These are phyloP conservation scores for Yponomeuta sedellus DNA, from an alignment of 2,888 invertebrate genomes.

Conservation along the genomic window DNA sequence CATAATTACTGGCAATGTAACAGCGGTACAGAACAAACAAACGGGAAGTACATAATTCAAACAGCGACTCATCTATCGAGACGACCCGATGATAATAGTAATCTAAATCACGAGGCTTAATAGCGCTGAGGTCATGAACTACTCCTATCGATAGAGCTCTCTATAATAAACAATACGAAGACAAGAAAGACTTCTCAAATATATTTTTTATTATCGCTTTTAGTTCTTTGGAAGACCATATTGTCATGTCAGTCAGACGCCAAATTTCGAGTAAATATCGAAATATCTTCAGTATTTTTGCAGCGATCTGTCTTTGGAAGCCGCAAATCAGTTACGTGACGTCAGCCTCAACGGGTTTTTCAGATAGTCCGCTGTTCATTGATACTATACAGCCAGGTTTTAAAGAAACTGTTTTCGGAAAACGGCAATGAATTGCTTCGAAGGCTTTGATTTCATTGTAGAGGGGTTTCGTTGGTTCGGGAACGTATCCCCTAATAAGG, in stretches of 20 bases:
- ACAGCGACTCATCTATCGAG: conserved; percentile 57
- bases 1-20: conserved; percentile 61
- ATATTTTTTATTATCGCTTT: conserved; percentile 34
- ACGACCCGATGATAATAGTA: conserved; percentile 56
- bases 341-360: not conserved
- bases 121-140: conserved; percentile 68
- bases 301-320: conserved; percentile 15
- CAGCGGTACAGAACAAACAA: conserved; percentile 61
- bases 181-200: conserved; percentile 44
- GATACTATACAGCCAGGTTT: not conserved
- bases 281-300: conserved; percentile 33
- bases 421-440: not conserved
- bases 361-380: not conserved
- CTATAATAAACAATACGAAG: conserved; percentile 45
- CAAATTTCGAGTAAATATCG: conserved; percentile 32
- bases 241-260: conserved; percentile 45
- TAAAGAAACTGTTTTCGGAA: not conserved
- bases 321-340: not conserved
- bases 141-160: conserved; percentile 38
- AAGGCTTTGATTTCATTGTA: not conserved
- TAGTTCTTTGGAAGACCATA: conserved; percentile 47
- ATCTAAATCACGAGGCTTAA: conserved; percentile 67
- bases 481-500: conserved; percentile 33
- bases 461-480: conserved; percentile 23
- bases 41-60: conserved; percentile 63